Conservation (phyloP, 1,140 invertebrate genomes). For the Coptotermes formosanus region DNA sequence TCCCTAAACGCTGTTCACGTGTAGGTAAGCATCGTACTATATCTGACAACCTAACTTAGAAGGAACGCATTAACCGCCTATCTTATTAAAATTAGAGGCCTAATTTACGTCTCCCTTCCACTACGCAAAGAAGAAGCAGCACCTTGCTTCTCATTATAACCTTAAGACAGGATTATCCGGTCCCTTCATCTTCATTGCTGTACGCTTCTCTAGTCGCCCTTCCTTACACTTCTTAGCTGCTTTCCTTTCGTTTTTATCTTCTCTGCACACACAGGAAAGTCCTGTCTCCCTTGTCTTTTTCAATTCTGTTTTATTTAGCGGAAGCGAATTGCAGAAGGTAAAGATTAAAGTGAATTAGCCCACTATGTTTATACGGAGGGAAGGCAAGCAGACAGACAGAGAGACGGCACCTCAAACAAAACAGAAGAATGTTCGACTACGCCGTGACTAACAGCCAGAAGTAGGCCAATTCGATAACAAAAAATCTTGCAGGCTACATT, state of each 20-base stretch:
- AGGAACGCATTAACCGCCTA: constrained; percentile 20
- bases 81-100: constrained; percentile 27
- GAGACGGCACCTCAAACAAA: not conserved
- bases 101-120: constrained; percentile 10
- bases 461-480: not conserved
- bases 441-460: not conserved
- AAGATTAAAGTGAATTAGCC: constrained; percentile 34
- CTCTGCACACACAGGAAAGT: not conserved
- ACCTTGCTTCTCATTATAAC: constrained; percentile 26
- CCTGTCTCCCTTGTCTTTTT: constrained; percentile 28
- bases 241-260: not conserved
- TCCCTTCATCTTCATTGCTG: not conserved
- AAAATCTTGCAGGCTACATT: too few species aligned
- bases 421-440: not conserved
- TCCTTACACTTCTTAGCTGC: not conserved
- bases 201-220: not conserved
- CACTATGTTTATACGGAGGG: not conserved
- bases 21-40: not conserved
- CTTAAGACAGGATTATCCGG: constrained; percentile 23
- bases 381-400: not conserved
- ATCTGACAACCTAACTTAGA: not conserved
- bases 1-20: not conserved
- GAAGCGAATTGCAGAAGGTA: constrained; percentile 32
- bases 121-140: constrained; percentile 3
- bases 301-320: constrained; percentile 34